Evolutionary conservation across 2,797 vertebrate genomes (phyloP), one percentile per base, ranked within the genome.

Genomic region (Sandelia bainsii): DNA sequence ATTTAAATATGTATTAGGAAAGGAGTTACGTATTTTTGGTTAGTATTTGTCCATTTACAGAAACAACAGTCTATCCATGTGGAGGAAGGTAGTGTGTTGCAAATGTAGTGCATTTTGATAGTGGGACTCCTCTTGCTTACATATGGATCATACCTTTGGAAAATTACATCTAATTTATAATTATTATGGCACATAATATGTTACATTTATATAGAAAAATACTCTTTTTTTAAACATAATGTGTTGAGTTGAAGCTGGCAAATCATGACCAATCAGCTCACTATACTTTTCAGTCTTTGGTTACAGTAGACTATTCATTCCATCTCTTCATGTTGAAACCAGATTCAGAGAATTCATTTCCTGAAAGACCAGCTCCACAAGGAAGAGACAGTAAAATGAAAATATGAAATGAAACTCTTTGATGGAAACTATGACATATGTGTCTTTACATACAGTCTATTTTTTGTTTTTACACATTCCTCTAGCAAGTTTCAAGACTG

Each of bases 351-450:
- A 3, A 34, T 65, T 69, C 6, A 69, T 61, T 60, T 72, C 64
- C 64, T 56, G 27, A 20, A 56, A 46, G 45, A 46, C 45, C 49
- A 49, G 25, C 53, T 42, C 1, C 2, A 52, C 22, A 25, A 45
- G 6, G 32, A 46, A 34, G 49, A 14, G 19, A 46, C 1, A 22
- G 5, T 25, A 40, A 27, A 37, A 14, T 17, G 1, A 6, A 22
- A 73, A 42, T 9, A 34, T n/a, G 10, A 54, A 44, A 53, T 48
- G n/a, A n/a, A 23, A 66, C 49, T 29, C 20, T 13, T 29, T 65
- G 6, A 20, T 58, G 19, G 29, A 74, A 67, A 75, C 29, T 58
- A 17, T 52, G 32, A 68, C 29, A 9, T 27, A 19, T 42, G 10
- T 37, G 20, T 11, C 19, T 37, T 7, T 34, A 53, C 20, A 22